Conservation (phyloP, 2,113 vertebrate genomes). For the Pardalotus punctatus region DNA sequence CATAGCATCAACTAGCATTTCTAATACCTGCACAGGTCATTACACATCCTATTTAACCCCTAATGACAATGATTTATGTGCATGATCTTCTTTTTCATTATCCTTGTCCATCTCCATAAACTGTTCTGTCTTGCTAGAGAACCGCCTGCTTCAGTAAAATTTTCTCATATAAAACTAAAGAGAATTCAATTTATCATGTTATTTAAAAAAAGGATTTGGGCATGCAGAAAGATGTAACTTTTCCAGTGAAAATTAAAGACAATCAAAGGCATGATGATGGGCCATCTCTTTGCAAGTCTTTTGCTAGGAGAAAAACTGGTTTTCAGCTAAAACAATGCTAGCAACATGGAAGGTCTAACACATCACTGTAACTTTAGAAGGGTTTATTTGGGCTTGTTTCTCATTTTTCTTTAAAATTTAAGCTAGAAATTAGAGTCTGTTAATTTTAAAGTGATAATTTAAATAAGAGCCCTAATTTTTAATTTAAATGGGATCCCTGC, state of each 20-base stretch:
- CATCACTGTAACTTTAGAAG: not conserved
- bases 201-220: not conserved
- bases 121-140: not conserved
- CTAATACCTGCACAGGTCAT: not conserved
- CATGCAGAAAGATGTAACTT: not conserved
- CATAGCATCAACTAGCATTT: not conserved
- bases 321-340: not conserved
- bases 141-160: not conserved
- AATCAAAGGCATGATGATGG: not conserved
- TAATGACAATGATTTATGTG: constrained; percentile 10
- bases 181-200: not conserved
- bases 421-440: not conserved
- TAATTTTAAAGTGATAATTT: not conserved
- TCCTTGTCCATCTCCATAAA: not conserved
- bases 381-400: not conserved
- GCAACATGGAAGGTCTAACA: not conserved
- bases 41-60: not conserved
- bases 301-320: not conserved
- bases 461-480: not conserved
- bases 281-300: not conserved
- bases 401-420: not conserved
- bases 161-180: constrained; percentile 3
- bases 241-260: not conserved
- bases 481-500: not conserved
- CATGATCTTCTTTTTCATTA: not conserved